Conservation (phyloP, 30 jellyfish, hydroid and myxozoan genomes). For the Chrysaora quinquecirrha region DNA sequence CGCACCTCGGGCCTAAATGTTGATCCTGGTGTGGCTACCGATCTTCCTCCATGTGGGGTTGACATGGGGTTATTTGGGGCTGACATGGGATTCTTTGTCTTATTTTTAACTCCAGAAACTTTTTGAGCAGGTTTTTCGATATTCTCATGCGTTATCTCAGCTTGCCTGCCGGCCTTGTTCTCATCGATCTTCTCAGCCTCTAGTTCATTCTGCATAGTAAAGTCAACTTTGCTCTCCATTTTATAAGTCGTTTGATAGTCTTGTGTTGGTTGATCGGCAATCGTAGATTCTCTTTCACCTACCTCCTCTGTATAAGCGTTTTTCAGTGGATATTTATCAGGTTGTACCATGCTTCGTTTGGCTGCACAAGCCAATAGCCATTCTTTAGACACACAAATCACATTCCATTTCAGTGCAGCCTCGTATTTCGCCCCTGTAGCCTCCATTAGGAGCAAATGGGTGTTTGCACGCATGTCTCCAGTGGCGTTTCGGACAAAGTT, state of each 20-base stretch:
- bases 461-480: slow-evolving; percentile 72
- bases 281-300: no score
- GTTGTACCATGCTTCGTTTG: slow-evolving; percentile 55
- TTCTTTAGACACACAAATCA: slow-evolving; percentile 73
- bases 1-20: not conserved
- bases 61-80: not conserved
- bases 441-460: slow-evolving; percentile 85
- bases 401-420: slow-evolving; percentile 90
- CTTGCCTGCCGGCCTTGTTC: no score
- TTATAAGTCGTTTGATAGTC: no score
- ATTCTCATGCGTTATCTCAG: no score
- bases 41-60: no score
- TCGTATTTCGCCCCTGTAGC: slow-evolving; percentile 90
- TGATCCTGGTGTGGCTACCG: no score
- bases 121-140: not conserved
- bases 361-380: slow-evolving; percentile 95
- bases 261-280: no score
- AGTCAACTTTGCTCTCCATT: no score
- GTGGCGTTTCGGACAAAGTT: slow-evolving; percentile 70
- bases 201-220: no score
- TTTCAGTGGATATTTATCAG: slow-evolving; percentile 49
- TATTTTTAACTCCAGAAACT: not conserved
- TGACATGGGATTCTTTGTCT: not conserved
- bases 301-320: no score
- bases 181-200: no score